phyloP scores from a whole-genome alignment of 2,797 vertebrate genomes.

The Brotogeris chrysoptera region DNA sequence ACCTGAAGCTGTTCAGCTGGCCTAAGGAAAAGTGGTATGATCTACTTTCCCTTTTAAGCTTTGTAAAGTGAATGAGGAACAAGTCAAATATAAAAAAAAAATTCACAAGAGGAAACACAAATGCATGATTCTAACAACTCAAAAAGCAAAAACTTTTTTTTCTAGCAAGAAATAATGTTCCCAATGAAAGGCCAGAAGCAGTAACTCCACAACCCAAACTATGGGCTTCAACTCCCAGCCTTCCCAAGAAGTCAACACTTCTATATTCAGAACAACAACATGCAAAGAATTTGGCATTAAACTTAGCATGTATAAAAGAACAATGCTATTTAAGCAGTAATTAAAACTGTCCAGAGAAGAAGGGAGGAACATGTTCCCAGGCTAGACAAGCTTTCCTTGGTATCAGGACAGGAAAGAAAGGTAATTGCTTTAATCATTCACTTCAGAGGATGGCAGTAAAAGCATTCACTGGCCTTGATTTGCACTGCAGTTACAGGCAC shows the following conservation, averaged over 20 bases:
- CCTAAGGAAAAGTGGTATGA: neutral
- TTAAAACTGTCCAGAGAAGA: neutral
- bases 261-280: neutral
- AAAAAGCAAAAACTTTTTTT: neutral
- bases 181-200: neutral
- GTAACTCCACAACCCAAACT: neutral
- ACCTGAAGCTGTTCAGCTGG: accelerated
- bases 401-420: neutral
- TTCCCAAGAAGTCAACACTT: neutral
- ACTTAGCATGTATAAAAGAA: neutral
- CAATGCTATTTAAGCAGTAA: neutral
- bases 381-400: neutral
- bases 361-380: neutral
- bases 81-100: neutral
- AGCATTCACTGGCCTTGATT: neutral
- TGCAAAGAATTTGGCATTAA: neutral
- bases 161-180: neutral
- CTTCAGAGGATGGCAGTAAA: neutral
- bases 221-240: neutral
- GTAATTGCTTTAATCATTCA: neutral
- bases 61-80: neutral
- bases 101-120: neutral
- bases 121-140: neutral
- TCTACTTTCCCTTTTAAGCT: neutral
- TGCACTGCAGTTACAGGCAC: neutral